Conservation (phyloP, 2,888 invertebrate genomes). For the Pyrochroa serraticornis region DNA sequence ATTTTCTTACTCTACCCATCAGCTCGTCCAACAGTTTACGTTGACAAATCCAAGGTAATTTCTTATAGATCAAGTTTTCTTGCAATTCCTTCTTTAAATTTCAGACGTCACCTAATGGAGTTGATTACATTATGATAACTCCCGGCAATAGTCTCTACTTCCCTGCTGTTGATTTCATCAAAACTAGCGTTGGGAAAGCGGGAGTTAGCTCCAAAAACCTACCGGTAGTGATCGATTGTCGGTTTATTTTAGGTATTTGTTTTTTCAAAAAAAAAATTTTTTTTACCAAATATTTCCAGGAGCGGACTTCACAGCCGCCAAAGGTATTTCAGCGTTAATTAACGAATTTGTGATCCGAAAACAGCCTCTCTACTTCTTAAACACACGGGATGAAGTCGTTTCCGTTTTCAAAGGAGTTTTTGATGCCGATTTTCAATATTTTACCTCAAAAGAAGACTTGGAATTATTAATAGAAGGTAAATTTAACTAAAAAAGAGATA, state of each 20-base stretch:
- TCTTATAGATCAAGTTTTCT: no score
- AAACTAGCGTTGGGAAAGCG: slow-evolving; percentile 77
- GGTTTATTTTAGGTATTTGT: slow-evolving; percentile 71
- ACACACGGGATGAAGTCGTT: slow-evolving; percentile 70
- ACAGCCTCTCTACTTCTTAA: slow-evolving; percentile 74
- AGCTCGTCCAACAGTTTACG: slow-evolving; percentile 76
- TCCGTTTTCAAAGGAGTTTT: slow-evolving; percentile 73
- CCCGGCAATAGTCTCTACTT: slow-evolving; percentile 83
- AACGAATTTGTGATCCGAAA: slow-evolving; percentile 73
- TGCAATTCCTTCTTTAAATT: no score
- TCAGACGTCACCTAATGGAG: slow-evolving; percentile 62
- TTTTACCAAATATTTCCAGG: slow-evolving; percentile 57
- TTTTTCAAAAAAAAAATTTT: no score
- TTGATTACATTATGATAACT: slow-evolving; percentile 76
- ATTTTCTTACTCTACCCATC: slow-evolving; percentile 80
- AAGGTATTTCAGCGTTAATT: slow-evolving; percentile 79
- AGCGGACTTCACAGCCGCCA: slow-evolving; percentile 86
- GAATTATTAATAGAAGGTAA: slow-evolving; percentile 63
- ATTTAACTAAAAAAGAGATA: slow-evolving; percentile 8
- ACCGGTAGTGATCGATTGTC: slow-evolving; percentile 82
- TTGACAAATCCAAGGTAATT: slow-evolving; percentile 72
- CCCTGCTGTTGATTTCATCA: slow-evolving; percentile 82
- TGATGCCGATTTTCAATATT: slow-evolving; percentile 66
- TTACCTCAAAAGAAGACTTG: slow-evolving; percentile 65
- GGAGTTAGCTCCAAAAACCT: slow-evolving; percentile 69